Evolutionary conservation across 2,888 invertebrate species (phyloP).

Genomic region (Pyrochroa serraticornis): DNA sequence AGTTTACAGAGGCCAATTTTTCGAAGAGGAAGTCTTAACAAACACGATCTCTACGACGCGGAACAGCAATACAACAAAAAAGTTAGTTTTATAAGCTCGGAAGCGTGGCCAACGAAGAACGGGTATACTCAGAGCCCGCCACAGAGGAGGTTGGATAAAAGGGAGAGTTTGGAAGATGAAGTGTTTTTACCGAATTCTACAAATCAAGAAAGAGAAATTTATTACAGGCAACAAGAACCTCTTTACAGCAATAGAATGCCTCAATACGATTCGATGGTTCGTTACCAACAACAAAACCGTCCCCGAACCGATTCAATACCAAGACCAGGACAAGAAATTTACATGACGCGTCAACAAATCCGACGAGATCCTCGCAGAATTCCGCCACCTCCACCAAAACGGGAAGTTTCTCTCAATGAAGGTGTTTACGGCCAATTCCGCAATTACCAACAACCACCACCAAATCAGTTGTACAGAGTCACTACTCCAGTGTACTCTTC

Average conservation of each 20-base stretch:
- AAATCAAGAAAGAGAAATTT: constrained; percentile 1
- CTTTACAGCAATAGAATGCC: constrained; percentile 38
- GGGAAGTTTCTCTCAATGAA: constrained; percentile 40
- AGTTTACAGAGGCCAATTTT: constrained; percentile 58
- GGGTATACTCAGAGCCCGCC: constrained; percentile 57
- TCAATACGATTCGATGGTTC: constrained; percentile 1
- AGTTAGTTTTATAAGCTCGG: constrained; percentile 60
- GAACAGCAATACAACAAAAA: constrained; percentile 57
- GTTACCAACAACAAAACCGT: constrained; percentile 1
- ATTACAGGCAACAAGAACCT: constrained; percentile 31
- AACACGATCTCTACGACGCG: constrained; percentile 47
- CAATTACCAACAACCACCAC: constrained; percentile 31
- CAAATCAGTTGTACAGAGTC: constrained; percentile 15
- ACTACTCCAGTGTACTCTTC: constrained; percentile 36
- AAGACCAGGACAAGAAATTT: constrained; percentile 15
- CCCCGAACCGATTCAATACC: constrained; percentile 19
- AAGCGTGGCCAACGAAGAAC: constrained; percentile 60
- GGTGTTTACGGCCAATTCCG: constrained; percentile 42
- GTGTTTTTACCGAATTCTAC: constrained; percentile 47
- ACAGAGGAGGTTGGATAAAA: constrained; percentile 47
- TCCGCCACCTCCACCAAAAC: constrained; percentile 15
- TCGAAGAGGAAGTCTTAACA: constrained; percentile 60
- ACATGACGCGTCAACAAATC: constrained; percentile 2
- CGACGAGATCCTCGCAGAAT: constrained; percentile 24
- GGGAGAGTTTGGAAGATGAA: constrained; percentile 48